Base-by-base conservation (phyloP, 2,888 invertebrate species). In the Pyrgus malvae region DNA sequence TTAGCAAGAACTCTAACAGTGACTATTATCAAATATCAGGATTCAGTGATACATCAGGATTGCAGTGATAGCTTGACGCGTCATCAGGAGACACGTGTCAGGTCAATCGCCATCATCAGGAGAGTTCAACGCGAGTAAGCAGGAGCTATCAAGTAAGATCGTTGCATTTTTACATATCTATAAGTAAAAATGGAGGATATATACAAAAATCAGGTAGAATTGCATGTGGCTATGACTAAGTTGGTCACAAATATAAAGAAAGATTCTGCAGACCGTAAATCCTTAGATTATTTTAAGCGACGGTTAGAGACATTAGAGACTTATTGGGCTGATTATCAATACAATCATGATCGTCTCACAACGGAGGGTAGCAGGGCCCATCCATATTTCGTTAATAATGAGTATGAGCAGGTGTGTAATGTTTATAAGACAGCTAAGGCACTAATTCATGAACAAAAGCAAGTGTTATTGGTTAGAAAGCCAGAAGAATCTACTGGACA, bases 291-390 rank as follows among this genome's bases (percentile, higher is more conserved):
- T 44, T 59, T 50, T 41, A 57, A 59, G 23, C 37, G 54, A 2
- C 49, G 59, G n/a, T 23, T 55, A 14, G 51, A 55, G 7, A 27
- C 29, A 5, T 42, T 61, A n/a, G 58, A 61, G n/a, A 11, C 29
- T 2, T 58, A 59, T 29, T 61, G 59, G 59, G 25, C 27, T 6
- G 58, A 58, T 6, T 61, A 46, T 37, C 59, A 57, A 17, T 40
- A 46, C 7, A 59, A 61, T 27, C 58, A 61, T 23, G 49, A 49
- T 14, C 48, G 48, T 16, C 33, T 27, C 29, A 46, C 16, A 25
- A 51, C 19, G 29, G 53, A 33, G 21, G 46, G 35, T 12, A 46
- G 35, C 33, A 33, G 23, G 23, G 0, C 33, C 14, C 46, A 46
- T 33, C 12, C 33, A 8, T 46, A 46, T 46, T 46, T 46, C 8